Evolutionary conservation across 2,888 invertebrate species (phyloP), one percentile per base, ranked within the genome.

Genomic region (Tenthredo mesomela): DNA sequence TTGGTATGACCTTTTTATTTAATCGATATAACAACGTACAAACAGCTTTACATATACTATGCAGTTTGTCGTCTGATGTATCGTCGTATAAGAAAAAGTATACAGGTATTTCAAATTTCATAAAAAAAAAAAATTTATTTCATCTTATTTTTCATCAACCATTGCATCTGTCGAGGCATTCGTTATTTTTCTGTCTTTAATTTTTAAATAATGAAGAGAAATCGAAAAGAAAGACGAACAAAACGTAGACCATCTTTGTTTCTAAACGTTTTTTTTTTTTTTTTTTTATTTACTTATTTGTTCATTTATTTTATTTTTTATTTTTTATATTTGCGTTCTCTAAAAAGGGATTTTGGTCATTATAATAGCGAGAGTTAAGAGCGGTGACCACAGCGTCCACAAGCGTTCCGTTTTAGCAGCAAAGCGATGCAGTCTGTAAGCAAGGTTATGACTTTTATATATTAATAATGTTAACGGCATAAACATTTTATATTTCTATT

Each of bases 371-470:
- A 40, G 73, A 84, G 54, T 75, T 78, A 82, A 85, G 43, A 70
- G 67, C 82, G 80, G 86, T 85, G 86, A 82, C 86, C 73, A 85
- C 84, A 83, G 77, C 84, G 77, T 78, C 61, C 73, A 61, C 77
- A 47, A 77, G 71, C 78, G 67, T 82, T 33, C 67, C 75, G 21
- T 82, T 82, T 82, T 82, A 82, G 82, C 82, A 82, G 82, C 82
- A 82, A 82, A 82, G 82, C 82, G 82, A 82, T 82, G 82, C 82
- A 82, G 82, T 82, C 82, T 82, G 82, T 82, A 82, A 82, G 82
- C 82, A 82, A 82, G 82, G 82, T 82, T 82, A 82, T 82, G 82
- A 50, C 65, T 67, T 67, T 82, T 29, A 67, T 50, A 47, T 65
- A 82, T 82, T 82, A 82, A 82, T 82, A 82, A 67, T 70, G 82